phyloP scores from a whole-genome alignment of 2,797 vertebrate genomes.

The Octomys mimax region DNA sequence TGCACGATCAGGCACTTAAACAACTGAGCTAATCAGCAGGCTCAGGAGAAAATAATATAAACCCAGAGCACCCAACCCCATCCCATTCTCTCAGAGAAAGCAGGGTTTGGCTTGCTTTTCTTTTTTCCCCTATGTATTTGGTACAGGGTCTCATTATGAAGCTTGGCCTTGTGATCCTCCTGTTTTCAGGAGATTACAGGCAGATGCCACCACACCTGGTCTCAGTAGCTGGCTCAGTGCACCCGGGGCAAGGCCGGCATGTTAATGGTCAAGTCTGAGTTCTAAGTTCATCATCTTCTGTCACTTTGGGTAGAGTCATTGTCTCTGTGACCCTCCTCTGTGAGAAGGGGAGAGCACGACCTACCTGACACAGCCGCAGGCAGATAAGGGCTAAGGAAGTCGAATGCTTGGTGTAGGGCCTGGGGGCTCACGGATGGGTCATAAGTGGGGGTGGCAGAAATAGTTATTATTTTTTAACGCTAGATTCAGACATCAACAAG shows the following conservation, averaged over 20 bases:
- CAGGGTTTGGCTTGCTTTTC: neutral
- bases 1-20: too few species aligned
- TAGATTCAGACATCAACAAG: neutral
- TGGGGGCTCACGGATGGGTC: neutral
- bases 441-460: neutral
- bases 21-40: too few species aligned
- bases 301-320: neutral
- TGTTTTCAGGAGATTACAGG: too few species aligned
- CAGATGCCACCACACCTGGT: too few species aligned
- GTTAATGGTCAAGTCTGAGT: slow-evolving; percentile 3
- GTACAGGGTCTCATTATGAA: too few species aligned
- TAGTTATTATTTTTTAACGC: neutral
- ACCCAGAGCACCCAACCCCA: neutral
- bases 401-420: neutral
- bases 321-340: neutral
- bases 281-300: neutral
- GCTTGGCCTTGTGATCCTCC: too few species aligned
- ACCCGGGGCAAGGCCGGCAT: too few species aligned
- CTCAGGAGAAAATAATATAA: neutral
- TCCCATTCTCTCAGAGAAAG: neutral
- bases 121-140: too few species aligned
- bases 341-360: neutral
- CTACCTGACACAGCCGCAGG: neutral
- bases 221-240: too few species aligned
- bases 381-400: neutral